Conservation (phyloP, 2,113 vertebrate species). For the Chlamydotis undulata region DNA sequence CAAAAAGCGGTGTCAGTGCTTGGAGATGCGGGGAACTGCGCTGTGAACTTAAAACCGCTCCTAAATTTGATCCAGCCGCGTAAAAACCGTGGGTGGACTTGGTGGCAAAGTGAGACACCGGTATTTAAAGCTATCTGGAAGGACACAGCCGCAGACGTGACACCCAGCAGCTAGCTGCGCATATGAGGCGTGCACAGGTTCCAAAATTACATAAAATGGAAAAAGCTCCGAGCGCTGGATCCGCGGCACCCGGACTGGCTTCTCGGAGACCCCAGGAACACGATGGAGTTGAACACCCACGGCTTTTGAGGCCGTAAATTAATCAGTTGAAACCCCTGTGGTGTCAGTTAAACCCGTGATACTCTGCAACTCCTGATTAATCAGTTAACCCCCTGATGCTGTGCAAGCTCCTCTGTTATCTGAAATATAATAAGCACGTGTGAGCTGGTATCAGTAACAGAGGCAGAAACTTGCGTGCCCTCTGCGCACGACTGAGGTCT, state of each 20-base stretch:
- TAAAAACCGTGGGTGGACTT: conserved; percentile 23
- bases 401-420: neutral
- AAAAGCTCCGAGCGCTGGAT: neutral
- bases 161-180: neutral
- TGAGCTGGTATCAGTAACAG: neutral
- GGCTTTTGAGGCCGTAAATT: neutral
- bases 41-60: neutral
- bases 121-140: conserved; percentile 24
- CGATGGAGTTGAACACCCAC: neutral
- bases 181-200: neutral
- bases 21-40: neutral
- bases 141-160: neutral
- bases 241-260: neutral
- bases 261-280: neutral
- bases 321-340: neutral
- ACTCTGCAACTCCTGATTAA: too few species aligned
- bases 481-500: neutral
- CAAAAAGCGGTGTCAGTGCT: rapidly evolving
- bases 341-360: too few species aligned
- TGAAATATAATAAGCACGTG: neutral
- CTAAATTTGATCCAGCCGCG: neutral
- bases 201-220: neutral
- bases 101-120: neutral
- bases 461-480: neutral
- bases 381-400: neutral